Evolutionary conservation across 2,113 vertebrate species (phyloP), one percentile per base, ranked within the genome.

Genomic region (Pavo muticus): DNA sequence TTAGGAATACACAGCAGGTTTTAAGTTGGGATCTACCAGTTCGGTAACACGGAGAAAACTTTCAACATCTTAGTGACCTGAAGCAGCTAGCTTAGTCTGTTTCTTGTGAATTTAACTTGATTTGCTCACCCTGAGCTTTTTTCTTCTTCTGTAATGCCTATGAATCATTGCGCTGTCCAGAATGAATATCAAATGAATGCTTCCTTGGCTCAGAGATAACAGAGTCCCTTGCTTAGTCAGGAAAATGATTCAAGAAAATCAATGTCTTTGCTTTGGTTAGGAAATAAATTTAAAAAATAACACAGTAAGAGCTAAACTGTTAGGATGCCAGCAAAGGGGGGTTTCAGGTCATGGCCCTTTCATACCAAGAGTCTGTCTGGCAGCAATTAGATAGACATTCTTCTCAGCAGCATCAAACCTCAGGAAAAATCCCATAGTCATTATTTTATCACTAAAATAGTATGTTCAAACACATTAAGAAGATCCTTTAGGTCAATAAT

Each of bases 131-230:
- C 40, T 64, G 44, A 93, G 61, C 11, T 94, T 82, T 91, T 70
- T 52, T 71, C 59, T 85, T 81, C 95, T 92, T 95, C 90, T 96
- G 30, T 50, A 87, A 91, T n/a, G 7, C 79, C 71, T 85, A 44
- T 93, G 93, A 94, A 96, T 93, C 88, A 93, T 59, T 74, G 64
- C 9, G 3, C 39, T 9, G 29, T 89, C 63, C 87, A 94, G 71
- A 94, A 77, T 84, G 82, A 97, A 94, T 89, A 89, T 8, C 2
- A 44, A 72, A 59, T 67, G 74, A 93, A 92, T 92, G 60, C 85
- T 92, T 96, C 89, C 35, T 87, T 96, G 87, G 94, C 92, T 94
- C 94, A 77, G 88, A 96, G 94, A 93, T 95, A 97, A 96, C 91
- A 87, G 56, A 91, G 14, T 19, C 75, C 75, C 75, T 94, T 91